Base-by-base conservation (phyloP, 2,113 vertebrate genomes). In the Campylomormyrus numenius region DNA sequence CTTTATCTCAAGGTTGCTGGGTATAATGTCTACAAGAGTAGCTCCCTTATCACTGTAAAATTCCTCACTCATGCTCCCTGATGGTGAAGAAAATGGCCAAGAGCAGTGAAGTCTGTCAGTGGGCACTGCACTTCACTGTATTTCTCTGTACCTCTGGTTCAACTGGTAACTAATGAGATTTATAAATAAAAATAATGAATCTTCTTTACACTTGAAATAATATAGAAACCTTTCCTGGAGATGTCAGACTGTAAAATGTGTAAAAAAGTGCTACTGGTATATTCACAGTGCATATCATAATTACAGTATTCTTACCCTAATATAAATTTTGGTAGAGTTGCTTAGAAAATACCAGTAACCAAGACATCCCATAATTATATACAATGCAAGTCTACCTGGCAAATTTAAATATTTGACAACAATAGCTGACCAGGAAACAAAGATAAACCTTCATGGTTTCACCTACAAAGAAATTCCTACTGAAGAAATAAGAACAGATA, bases 21-120 rank as follows among this genome's bases (percentile, higher is more conserved):
- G 48, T 83, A 48, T 35, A 21, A 83, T 19, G 10, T 77, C 70
- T 89, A 83, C 74, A 80, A 89, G 45, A 53, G 88, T 89, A 83
- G 49, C 49, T 74, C 17, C 70, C 74, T 84, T 89, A 89, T 89
- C 74, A 89, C 49, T 21, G 49, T 21, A 27, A 53, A 89, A 83
- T 52, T 89, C 88, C 88, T 83, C 31, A 50, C 17, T 74, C 88
- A 45, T 83, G 88, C 8, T 31, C 48, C 66, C 62, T 39, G 70
- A 13, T 35, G 70, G 27, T 35, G 70, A 74, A 5, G 70, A 56
- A 52, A 85, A 50, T 39, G 3, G 17, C 49, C 21, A 49, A 6
- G 10, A 85, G 21, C 42, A 48, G 21, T 39, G 19, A 85, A 95
- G 90, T 10, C 13, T 39, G 4, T 39, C 70, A 74, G 2, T 39